phyloP scores from a whole-genome alignment of 2,113 vertebrate genomes.

The Sminthopsis crassicaudata region DNA sequence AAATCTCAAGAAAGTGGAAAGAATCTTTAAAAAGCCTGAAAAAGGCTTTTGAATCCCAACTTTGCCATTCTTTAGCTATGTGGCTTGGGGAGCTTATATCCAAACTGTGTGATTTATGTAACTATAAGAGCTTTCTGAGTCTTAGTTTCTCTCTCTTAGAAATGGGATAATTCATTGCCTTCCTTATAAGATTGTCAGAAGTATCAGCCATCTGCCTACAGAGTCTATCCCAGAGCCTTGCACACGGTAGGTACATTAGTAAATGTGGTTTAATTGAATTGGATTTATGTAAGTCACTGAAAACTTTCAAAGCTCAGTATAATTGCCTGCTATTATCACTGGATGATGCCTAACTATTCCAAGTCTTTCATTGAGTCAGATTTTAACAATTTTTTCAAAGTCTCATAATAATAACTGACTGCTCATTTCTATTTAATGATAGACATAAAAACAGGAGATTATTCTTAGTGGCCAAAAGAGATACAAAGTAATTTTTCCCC shows the following conservation, averaged over 20 bases:
- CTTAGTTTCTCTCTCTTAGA: neutral
- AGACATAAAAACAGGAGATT: constrained; percentile 61
- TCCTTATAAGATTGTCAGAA: neutral
- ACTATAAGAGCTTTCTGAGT: neutral
- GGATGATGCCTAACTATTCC: constrained; percentile 46
- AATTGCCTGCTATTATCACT: neutral
- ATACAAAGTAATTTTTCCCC: constrained; percentile 42
- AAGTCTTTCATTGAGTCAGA: constrained; percentile 62
- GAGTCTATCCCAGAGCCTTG: neutral
- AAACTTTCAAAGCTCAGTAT: neutral
- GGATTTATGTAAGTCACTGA: neutral
- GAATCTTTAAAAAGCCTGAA: neutral
- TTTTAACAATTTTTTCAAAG: constrained; percentile 72
- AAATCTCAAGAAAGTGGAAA: neutral
- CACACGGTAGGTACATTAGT: neutral
- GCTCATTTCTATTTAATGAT: constrained; percentile 55
- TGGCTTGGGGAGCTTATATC: neutral
- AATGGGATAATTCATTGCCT: neutral
- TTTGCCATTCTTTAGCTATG: neutral
- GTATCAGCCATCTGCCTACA: neutral
- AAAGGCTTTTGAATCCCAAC: neutral
- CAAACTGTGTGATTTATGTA: neutral
- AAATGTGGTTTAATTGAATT: neutral
- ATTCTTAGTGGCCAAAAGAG: constrained; percentile 18
- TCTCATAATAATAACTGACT: constrained; percentile 52